phyloP scores from a whole-genome alignment of 2,888 invertebrate genomes.

The Octonoba sinensis region DNA sequence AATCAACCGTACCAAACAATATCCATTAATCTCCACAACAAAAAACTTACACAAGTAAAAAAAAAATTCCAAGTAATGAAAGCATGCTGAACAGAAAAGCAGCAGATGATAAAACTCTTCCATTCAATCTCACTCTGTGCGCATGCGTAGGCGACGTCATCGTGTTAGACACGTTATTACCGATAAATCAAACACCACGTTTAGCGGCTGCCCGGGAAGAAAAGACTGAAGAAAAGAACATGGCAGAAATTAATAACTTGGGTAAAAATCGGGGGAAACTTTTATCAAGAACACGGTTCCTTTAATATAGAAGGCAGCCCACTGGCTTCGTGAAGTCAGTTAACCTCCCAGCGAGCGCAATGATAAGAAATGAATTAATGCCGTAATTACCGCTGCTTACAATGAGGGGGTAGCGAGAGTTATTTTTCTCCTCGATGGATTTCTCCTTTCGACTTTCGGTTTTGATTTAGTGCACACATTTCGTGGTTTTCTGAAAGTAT shows the following conservation, averaged over 20 bases:
- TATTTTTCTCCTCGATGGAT: too few relatives aligned
- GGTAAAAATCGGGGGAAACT: conserved; percentile 23
- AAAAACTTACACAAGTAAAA: conserved; percentile 1
- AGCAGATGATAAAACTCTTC: conserved; percentile 26
- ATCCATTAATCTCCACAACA: not conserved
- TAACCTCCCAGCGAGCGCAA: conserved; percentile 42
- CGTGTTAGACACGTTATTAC: conserved; percentile 35
- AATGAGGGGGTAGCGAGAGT: not conserved
- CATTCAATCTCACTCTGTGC: conserved; percentile 16
- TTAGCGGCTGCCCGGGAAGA: conserved; percentile 19
- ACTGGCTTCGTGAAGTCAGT: conserved; percentile 15
- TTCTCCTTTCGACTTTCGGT: too few relatives aligned
- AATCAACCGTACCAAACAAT: too few relatives aligned
- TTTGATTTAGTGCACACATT: too few relatives aligned
- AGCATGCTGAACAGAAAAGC: too few relatives aligned
- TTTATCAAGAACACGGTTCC: not conserved
- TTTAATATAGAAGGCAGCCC: conserved; percentile 21
- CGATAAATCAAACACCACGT: conserved; percentile 40
- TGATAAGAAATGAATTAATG: conserved; percentile 59
- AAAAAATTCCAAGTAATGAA: not conserved
- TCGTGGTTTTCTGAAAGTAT: too few relatives aligned
- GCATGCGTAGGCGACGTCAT: conserved; percentile 43
- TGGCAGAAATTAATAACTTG: conserved; percentile 46
- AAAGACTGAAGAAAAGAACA: conserved; percentile 8
- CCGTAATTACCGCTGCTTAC: conserved; percentile 37